Conservation (phyloP, 1,140 invertebrate species). For the Macrostomum lignano region DNA sequence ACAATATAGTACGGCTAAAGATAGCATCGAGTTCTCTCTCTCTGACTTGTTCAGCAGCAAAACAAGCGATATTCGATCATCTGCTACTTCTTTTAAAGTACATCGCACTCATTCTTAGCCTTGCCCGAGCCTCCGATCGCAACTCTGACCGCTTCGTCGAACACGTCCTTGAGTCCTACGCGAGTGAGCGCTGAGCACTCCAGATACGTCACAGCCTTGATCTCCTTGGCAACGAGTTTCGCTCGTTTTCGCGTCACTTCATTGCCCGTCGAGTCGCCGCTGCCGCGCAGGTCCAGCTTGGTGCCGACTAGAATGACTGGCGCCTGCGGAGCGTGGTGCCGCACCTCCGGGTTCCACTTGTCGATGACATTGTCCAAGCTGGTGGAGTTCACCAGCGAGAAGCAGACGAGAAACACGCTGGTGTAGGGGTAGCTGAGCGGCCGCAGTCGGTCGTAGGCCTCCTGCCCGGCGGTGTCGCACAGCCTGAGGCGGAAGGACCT, state of each 20-base stretch:
- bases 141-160: too few species aligned
- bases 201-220: conserved; percentile 55
- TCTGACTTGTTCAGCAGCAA: too few species aligned
- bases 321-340: conserved; percentile 81
- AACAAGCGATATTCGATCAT: too few species aligned
- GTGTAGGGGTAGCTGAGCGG: conserved; percentile 92
- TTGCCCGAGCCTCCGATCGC: too few species aligned
- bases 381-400: conserved; percentile 84
- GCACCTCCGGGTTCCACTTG: conserved; percentile 99
- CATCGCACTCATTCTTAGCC: too few species aligned
- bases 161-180: conserved; percentile 23
- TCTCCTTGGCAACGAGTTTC: conserved; percentile 1
- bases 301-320: conserved; percentile 90
- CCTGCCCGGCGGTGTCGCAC: conserved; percentile 37
- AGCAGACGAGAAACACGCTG: conserved; percentile 87
- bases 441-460: conserved; percentile 70
- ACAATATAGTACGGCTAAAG: too few species aligned
- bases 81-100: too few species aligned
- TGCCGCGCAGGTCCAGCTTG: conserved; percentile 88
- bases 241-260: too few species aligned
- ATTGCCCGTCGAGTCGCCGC: conserved; percentile 26
- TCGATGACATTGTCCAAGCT: conserved; percentile 99
- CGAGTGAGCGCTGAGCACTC: conserved; percentile 59
- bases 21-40: too few species aligned
- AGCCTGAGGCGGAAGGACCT: conserved; percentile 88